Percentiles rank a stretch among this genome's conserved stretches.
phyloP scores from a whole-genome alignment of 2,888 invertebrate genomes.

The Busseola fusca region DNA sequence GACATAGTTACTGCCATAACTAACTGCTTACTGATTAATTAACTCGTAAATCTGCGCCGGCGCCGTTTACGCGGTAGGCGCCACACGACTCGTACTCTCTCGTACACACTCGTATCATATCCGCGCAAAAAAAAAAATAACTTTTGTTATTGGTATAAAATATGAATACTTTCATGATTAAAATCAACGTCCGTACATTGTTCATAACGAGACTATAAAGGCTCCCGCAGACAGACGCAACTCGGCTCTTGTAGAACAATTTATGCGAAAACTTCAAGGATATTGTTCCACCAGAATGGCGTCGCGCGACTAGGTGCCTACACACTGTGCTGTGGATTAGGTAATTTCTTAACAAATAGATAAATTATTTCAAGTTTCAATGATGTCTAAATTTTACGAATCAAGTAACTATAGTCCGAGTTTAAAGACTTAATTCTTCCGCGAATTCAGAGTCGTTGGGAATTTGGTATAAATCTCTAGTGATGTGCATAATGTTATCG shows the following conservation, averaged over 20 bases:
- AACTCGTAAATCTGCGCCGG: conserved; percentile 40
- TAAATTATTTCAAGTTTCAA: neutral
- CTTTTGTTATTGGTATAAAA: neutral
- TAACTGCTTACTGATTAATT: conserved; percentile 44
- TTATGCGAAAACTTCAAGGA: neutral
- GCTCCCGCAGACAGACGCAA: neutral
- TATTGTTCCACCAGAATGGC: neutral
- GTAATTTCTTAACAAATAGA: no score
- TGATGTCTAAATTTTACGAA: neutral
- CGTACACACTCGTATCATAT: neutral
- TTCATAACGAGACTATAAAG: neutral
- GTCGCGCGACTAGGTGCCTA: neutral
- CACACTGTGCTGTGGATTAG: neutral
- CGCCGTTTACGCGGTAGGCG: conserved; percentile 41
- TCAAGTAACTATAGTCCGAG: neutral
- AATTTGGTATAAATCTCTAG: neutral
- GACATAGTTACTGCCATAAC: conserved; percentile 28
- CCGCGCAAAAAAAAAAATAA: neutral
- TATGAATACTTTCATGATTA: neutral
- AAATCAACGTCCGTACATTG: neutral
- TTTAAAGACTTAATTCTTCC: neutral
- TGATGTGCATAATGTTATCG: neutral
- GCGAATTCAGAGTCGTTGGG: no score
- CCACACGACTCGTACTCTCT: conserved; percentile 22
- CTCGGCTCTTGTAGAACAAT: neutral